Percentiles rank a stretch among this genome's conserved stretches.
Evolutionary conservation across 2,888 invertebrate species (phyloP).

Genomic region (Tenthredo livida): DNA sequence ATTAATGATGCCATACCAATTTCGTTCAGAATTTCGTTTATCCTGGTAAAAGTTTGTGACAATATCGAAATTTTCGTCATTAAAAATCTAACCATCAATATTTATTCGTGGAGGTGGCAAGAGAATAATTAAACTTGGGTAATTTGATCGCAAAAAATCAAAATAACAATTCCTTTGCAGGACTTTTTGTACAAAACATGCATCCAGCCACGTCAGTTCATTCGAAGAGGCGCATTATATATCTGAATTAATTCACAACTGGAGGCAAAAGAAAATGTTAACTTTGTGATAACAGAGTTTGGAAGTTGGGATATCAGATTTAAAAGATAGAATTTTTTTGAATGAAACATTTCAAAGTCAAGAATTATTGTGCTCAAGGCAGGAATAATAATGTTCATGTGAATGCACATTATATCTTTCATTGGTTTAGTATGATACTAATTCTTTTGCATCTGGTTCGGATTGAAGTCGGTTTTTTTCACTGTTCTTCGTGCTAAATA

Average conservation of each 20-base stretch:
- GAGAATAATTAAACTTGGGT: not conserved
- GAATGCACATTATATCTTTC: not conserved
- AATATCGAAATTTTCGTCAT: too few relatives aligned
- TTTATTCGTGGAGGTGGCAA: constrained; percentile 59
- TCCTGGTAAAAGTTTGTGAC: too few relatives aligned
- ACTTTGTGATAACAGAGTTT: too few relatives aligned
- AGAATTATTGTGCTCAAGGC: not conserved
- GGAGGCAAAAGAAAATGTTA: too few relatives aligned
- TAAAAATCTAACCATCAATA: constrained; percentile 65
- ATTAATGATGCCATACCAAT: constrained; percentile 60
- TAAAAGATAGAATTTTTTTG: not conserved
- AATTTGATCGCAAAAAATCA: not conserved
- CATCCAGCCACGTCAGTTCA: constrained; percentile 65
- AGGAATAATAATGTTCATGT: not conserved
- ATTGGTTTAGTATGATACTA: not conserved
- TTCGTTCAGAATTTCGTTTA: too few relatives aligned
- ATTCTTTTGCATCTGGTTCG: not conserved
- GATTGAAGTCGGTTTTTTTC: not conserved
- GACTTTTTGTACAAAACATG: constrained; percentile 67
- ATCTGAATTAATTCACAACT: not conserved
- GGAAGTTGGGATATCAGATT: not conserved
- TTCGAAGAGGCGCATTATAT: not conserved
- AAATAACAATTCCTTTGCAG: constrained; percentile 59
- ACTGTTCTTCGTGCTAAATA: not conserved
- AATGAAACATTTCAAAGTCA: not conserved